These are phyloP conservation scores for Allobates femoralis DNA, from an alignment of 2,797 vertebrate genomes.

Conservation along the genomic window DNA sequence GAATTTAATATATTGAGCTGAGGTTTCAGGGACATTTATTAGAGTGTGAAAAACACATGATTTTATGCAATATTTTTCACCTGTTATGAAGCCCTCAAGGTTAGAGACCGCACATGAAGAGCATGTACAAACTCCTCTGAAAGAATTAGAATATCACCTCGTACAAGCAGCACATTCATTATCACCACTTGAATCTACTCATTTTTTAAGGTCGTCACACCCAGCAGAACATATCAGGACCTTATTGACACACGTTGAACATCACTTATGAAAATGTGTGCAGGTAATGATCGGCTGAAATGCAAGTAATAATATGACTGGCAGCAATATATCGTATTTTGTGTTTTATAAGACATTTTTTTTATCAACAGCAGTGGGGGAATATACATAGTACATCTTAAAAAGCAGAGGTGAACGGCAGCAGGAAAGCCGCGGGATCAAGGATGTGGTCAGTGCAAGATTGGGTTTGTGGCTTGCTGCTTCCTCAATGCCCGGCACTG, in stretches of 20 bases:
- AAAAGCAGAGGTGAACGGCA: too few relatives aligned
- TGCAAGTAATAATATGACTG: background rate
- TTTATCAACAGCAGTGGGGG: too few relatives aligned
- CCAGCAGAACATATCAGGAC: background rate
- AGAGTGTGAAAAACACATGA: conserved; percentile 15
- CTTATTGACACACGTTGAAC: background rate
- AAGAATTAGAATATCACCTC: background rate
- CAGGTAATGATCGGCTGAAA: background rate
- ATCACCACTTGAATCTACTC: background rate
- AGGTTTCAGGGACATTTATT: conserved; percentile 44
- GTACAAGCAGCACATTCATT: background rate
- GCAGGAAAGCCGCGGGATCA: too few relatives aligned
- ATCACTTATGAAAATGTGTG: background rate
- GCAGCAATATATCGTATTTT: too few relatives aligned
- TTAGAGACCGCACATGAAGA: background rate
- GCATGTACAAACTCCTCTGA: background rate
- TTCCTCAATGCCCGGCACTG: too few relatives aligned
- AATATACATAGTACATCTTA: too few relatives aligned
- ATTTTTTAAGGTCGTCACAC: background rate
- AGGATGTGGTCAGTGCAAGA: too few relatives aligned
- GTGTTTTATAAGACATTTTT: too few relatives aligned
- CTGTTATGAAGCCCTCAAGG: conserved; percentile 35
- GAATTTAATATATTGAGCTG: conserved; percentile 39
- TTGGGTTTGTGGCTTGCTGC: too few relatives aligned
- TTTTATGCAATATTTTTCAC: conserved; percentile 32